Evolutionary conservation across 2,888 invertebrate genomes (phyloP).

Genomic region (Herminia tarsipennalis): DNA sequence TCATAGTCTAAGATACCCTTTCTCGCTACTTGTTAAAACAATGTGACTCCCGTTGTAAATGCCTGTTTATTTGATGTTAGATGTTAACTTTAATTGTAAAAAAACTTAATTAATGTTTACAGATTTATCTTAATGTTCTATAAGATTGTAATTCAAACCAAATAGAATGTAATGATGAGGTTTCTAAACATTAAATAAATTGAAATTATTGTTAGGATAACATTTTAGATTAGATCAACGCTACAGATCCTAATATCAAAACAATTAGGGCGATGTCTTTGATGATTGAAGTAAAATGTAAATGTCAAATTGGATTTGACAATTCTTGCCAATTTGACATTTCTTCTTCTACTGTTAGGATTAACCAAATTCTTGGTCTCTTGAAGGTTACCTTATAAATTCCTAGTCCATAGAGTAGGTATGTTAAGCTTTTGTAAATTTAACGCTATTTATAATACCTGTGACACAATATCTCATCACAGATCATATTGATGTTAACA

Average conservation of each 20-base stretch:
- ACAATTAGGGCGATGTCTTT: slow-evolving; percentile 23
- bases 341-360: slow-evolving; percentile 27
- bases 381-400: slow-evolving; percentile 71
- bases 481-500: slow-evolving; percentile 45
- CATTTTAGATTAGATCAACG: slow-evolving; percentile 35
- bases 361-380: slow-evolving; percentile 54
- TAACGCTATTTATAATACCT: slow-evolving; percentile 38
- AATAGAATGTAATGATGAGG: slow-evolving; percentile 15
- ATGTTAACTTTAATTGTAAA: slow-evolving; percentile 16
- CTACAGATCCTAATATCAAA: slow-evolving; percentile 38
- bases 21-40: slow-evolving; percentile 1
- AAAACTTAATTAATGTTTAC: slow-evolving; percentile 17
- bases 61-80: slow-evolving; percentile 30
- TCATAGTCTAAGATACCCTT: too few species aligned
- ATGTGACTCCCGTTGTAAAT: slow-evolving; percentile 19
- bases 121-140: slow-evolving; percentile 22
- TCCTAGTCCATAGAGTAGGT: slow-evolving; percentile 76
- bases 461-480: slow-evolving; percentile 31
- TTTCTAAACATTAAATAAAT: slow-evolving; percentile 22
- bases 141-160: slow-evolving; percentile 32
- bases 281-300: slow-evolving; percentile 20
- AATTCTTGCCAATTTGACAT: slow-evolving; percentile 10
- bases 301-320: slow-evolving; percentile 22
- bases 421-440: slow-evolving; percentile 73
- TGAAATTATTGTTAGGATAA: slow-evolving; percentile 23